Evolutionary conservation across 2,113 vertebrate species (phyloP), one percentile per base, ranked within the genome.

Genomic region (Tupaia chinensis): DNA sequence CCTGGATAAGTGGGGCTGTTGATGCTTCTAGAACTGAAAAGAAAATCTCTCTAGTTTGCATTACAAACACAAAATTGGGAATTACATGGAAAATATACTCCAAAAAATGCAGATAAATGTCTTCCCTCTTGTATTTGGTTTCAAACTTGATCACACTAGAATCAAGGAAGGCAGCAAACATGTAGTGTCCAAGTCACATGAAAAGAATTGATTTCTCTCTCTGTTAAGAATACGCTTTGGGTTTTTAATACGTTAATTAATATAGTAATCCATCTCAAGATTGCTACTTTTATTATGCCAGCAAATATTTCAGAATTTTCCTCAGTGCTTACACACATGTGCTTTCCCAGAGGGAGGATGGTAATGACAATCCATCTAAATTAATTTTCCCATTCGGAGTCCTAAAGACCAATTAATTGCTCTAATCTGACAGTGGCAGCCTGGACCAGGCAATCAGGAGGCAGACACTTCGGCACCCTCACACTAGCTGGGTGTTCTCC

Each of bases 361-460:
- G 60, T 92, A 70, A 96, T 87, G 87, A 83, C 27, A 78, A n/a
- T 77, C 25, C 73, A 44, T 61, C 61, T 6, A 53, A 94, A 92
- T 96, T 95, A 91, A 94, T 96, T 95, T 91, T 88, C 79, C 34
- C 61, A 78, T 95, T 95, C 83, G 87, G 44, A 91, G 61, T 78
- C 66, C 68, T 94, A 96, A 96, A 96, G 91, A 68, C 72, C 53
- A 87, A 61, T 81, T 96, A 96, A 94, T 96, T 96, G 89, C 79
- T 96, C 79, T 92, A 80, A 91, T 87, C 89, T 65, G 87, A 96
- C 34, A 90, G 89, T 60, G 27, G 63, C 19, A 7, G 74, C 63
- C 80, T 88, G 34, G 73, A 76, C 29, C 27, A 63, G 72, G 91
- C 94, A 97, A 86, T 89, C 78, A 86, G 44, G 76, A 92, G 29